Evolutionary conservation across 2,797 vertebrate species (phyloP), one percentile per base, ranked within the genome.

Genomic region (Coccyzus lansbergi): DNA sequence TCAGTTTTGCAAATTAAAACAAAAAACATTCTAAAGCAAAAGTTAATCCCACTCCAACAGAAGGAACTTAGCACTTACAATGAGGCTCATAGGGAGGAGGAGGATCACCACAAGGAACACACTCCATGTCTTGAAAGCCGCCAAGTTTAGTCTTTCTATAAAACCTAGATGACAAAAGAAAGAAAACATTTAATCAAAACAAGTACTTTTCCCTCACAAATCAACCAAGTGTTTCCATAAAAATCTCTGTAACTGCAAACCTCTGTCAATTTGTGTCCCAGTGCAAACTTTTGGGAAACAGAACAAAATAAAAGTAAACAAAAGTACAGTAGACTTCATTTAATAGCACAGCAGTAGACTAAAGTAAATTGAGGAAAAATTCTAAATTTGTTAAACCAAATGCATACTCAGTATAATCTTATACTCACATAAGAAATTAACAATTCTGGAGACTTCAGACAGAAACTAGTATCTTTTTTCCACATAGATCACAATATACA

Each of bases 91-190:
- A 99, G 3, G 99, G 98, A 95, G 99, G 99, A 20, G 99, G 99
- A 31, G 99, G 98, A 95, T 99, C 98, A 83, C 99, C 99, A 94
- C 99, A 99, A 44, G 98, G 99, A 94, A 99, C 98, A 88, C 99
- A 99, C 95, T 99, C 99, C 99, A 99, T 99, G 94, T 99, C 99
- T 94, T 99, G 99, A 97, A 99, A 99, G 78, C 99, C 99, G 83
- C 99, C 99, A 88, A 99, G 97, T 90, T 99, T 99, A 3, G 99
- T 99, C 97, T 99, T 99, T 95, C 99, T 98, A 93, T 99, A 99
- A 98, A 98, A 99, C 76, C 99, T 99, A 97, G 76, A 93, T 95
- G 90, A 95, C 5, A 94, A 91, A 85, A n/a, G 26, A 93, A 78
- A 26, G 10, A 49, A 58, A 60, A 3, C 7, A 52, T 18, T 85